A percentile compares a stretch with the other conserved stretches of the same genome.
phyloP scores from a whole-genome alignment of 2,888 invertebrate species.

The Macropis europaea region DNA sequence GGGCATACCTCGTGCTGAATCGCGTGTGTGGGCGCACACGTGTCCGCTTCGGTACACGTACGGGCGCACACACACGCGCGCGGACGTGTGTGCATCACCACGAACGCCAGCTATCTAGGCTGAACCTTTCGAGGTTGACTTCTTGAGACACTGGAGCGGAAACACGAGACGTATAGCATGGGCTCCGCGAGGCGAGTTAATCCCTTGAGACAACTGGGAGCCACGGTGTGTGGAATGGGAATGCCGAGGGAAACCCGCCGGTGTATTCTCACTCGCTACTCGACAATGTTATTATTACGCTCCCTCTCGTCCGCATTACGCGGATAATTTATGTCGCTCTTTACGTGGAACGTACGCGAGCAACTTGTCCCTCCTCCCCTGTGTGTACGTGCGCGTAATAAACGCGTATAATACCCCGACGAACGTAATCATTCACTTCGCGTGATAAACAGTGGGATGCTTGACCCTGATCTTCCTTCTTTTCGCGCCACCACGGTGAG shows the following conservation, averaged over 20 bases:
- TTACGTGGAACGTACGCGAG: conserved; percentile 46
- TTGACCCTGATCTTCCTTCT: no score
- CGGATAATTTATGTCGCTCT: conserved; percentile 69
- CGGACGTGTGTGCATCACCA: background rate
- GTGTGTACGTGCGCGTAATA: conserved; percentile 30
- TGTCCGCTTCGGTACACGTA: no score
- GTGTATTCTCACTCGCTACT: conserved; percentile 64
- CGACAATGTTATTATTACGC: conserved; percentile 71
- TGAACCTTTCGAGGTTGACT: conserved; percentile 67
- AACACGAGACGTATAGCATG: conserved; percentile 70
- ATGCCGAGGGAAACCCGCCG: conserved; percentile 49
- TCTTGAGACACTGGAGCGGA: conserved; percentile 65
- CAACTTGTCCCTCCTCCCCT: conserved; percentile 30
- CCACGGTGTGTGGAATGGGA: conserved; percentile 59
- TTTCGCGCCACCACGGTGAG: no score
- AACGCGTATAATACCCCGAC: conserved; percentile 39
- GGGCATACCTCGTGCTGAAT: no score
- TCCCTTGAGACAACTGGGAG: conserved; percentile 71
- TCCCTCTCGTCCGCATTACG: conserved; percentile 64
- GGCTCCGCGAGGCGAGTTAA: conserved; percentile 69
- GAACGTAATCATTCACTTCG: conserved; percentile 36
- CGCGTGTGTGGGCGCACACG: background rate
- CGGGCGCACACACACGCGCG: no score
- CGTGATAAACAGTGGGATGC: conserved; percentile 34
- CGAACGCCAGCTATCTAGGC: conserved; percentile 52